Percentiles rank a stretch among this genome's conserved stretches.
phyloP scores from a whole-genome alignment of 2,888 invertebrate species.

The Drosophila diplacantha region DNA sequence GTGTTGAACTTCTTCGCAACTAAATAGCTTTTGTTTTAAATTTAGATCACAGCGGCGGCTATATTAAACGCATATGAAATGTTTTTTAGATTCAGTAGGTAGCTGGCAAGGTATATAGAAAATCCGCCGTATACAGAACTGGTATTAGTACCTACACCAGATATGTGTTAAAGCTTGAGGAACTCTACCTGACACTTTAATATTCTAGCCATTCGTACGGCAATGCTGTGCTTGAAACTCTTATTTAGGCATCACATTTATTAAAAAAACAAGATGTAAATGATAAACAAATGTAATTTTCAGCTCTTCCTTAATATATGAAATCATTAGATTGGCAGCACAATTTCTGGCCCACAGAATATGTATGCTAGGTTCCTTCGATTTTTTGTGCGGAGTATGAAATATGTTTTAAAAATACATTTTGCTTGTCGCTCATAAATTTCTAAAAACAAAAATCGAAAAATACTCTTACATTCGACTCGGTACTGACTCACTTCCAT shows the following conservation, averaged over 20 bases:
- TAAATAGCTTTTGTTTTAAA: constrained; percentile 75
- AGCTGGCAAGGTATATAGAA: constrained; percentile 27
- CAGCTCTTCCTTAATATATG: not conserved
- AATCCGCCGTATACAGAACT: constrained; percentile 14
- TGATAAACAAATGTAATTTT: not conserved
- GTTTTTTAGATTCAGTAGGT: constrained; percentile 68
- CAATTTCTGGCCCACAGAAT: constrained; percentile 43
- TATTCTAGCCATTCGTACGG: not conserved
- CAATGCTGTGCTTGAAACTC: not conserved
- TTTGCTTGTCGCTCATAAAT: constrained; percentile 64
- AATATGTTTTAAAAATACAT: constrained; percentile 60
- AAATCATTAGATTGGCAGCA: not conserved
- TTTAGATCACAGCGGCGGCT: constrained; percentile 71
- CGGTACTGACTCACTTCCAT: constrained; percentile 59
- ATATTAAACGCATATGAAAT: constrained; percentile 73
- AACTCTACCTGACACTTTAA: constrained; percentile 31
- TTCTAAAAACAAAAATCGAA: constrained; percentile 38
- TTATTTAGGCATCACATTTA: not conserved
- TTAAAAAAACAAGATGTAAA: not conserved
- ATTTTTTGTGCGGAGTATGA: constrained; percentile 49
- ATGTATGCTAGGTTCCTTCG: constrained; percentile 13
- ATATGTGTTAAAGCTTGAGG: constrained; percentile 12
- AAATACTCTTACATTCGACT: constrained; percentile 53
- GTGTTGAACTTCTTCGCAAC: constrained; percentile 74
- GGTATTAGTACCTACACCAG: constrained; percentile 20